Conservation (phyloP, 2,888 invertebrate genomes). For the Rhorus exstirpatorius region DNA sequence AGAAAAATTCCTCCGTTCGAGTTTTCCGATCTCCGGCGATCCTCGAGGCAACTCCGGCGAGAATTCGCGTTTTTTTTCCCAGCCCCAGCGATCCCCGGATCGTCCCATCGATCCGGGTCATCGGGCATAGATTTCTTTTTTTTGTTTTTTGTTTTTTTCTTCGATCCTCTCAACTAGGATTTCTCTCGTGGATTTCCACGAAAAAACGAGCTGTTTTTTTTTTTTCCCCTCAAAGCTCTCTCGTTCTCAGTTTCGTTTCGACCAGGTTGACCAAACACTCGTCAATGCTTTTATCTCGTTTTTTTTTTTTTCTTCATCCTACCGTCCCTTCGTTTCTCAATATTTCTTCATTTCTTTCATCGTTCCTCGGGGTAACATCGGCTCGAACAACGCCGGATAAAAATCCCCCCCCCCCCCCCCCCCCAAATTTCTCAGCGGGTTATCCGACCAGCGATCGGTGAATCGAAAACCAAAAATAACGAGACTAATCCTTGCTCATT, state of each 20-base stretch:
- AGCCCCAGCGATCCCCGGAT: too few species aligned
- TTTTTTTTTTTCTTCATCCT: not conserved
- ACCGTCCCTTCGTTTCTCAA: not conserved
- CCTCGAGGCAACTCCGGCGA: slow-evolving; percentile 27
- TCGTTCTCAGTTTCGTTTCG: slow-evolving; percentile 63
- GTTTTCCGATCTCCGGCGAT: slow-evolving; percentile 16
- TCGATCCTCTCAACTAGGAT: not conserved
- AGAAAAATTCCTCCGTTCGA: slow-evolving; percentile 72
- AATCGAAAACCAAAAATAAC: slow-evolving; percentile 13
- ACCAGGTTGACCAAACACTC: slow-evolving; percentile 79
- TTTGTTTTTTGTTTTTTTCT: not conserved
- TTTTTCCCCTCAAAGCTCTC: slow-evolving; percentile 14
- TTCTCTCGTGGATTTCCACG: not conserved
- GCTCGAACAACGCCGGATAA: slow-evolving; percentile 1
- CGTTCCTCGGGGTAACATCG: not conserved
- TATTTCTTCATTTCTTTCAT: not conserved
- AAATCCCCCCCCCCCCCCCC: too few species aligned
- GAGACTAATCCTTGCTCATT: too few species aligned
- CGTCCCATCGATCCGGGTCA: too few species aligned
- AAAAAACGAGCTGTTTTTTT: slow-evolving; percentile 47
- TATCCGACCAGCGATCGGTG: not conserved
- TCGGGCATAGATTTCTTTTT: not conserved
- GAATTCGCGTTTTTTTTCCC: not conserved
- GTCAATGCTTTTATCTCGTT: slow-evolving; percentile 77
- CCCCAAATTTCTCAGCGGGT: not conserved